These are phyloP conservation scores for Scolopax bukidnonensis DNA, from an alignment of 2,797 vertebrate species.

Conservation along the genomic window DNA sequence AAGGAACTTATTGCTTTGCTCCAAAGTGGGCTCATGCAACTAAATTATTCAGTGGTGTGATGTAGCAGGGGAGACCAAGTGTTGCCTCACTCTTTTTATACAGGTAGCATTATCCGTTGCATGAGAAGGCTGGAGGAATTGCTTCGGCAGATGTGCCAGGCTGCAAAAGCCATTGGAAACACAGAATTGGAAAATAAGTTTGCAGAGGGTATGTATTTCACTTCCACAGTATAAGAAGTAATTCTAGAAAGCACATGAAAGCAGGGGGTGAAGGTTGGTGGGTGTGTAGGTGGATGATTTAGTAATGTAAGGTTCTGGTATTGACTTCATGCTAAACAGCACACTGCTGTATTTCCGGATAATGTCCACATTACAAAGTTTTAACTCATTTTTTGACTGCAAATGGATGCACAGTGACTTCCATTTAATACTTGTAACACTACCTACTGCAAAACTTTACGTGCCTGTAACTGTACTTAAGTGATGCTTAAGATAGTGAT, in stretches of 20 bases:
- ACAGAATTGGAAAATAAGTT: conserved; percentile 96
- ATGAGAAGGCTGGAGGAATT: conserved; percentile 96
- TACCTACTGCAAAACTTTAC: no score
- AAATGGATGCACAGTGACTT: neutral
- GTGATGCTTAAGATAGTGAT: neutral
- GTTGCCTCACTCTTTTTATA: neutral
- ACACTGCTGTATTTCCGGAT: neutral
- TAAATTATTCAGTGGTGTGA: neutral
- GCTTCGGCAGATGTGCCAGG: conserved; percentile 96
- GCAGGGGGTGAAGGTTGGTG: neutral
- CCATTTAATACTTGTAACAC: neutral
- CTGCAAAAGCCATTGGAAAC: conserved; percentile 98
- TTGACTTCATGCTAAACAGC: neutral
- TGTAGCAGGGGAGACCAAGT: neutral
- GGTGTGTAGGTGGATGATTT: neutral
- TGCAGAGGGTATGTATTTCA: conserved; percentile 84
- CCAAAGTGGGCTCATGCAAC: neutral
- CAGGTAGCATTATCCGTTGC: conserved; percentile 87
- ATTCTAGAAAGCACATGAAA: neutral
- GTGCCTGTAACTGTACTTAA: neutral
- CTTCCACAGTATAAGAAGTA: neutral
- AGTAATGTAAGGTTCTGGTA: neutral
- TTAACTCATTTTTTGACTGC: neutral
- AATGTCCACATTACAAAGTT: neutral
- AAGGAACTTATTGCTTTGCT: neutral